Evolutionary conservation across 2,113 vertebrate genomes (phyloP), one percentile per base, ranked within the genome.

Genomic region (Cyrtonyx montezumae): DNA sequence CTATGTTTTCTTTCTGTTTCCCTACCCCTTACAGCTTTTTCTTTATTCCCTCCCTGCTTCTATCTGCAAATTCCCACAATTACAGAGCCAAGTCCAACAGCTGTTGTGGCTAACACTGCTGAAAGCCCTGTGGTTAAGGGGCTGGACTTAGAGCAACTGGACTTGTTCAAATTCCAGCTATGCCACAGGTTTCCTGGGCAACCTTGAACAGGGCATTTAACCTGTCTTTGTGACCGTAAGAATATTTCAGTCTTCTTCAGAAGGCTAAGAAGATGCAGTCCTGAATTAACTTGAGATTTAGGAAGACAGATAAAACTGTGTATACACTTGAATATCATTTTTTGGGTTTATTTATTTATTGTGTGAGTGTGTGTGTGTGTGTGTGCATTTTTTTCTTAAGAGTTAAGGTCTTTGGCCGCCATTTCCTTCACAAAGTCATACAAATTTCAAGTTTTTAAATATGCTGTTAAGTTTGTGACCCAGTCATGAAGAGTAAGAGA

Each of bases 61-160:
- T 37, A 42, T 2, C 59, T 63, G 58, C 5, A 21, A 36, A 82
- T 95, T 94, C 96, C 93, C 94, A 96, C 90, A 77, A 19, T 1
- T 58, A 26, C 65, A 58, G 55, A 87, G 84, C 91, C 84, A 95
- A 95, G n/a, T 17, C 45, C 84, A 34, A 42, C 86, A 90, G 77
- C 69, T 88, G 55, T 34, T 86, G 61, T 43, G 84, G 87, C 75
- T 87, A 69, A 79, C 16, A 1, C 40, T 66, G 94, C 46, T 67
- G 62, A 79, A 59, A 84, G 79, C 36, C 70, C 84, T 78, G 88
- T 17, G 77, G 13, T 81, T 84, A 30, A 79, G 25, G 45, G 70
- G 66, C 34, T 62, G 66, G 28, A 7, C 25, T 56, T 32, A 30
- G 53, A 56, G 53, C 28, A 34, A 32, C 36, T 20, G 56, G 76